Evolutionary conservation across 1,140 invertebrate species (phyloP), one percentile per base, ranked within the genome.

Genomic region (Chrysoperla carnea): DNA sequence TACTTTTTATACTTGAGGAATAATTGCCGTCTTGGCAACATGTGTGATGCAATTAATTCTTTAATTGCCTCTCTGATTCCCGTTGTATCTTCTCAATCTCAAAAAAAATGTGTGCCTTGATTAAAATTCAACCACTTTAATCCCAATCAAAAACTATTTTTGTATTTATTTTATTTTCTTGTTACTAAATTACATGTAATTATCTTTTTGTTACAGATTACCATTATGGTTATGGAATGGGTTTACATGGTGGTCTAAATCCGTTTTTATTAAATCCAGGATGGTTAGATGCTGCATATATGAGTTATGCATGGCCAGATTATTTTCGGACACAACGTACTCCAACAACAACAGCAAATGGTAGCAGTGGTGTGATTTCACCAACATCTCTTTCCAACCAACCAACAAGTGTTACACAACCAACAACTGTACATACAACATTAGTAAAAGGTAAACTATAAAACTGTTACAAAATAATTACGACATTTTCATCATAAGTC

Each of bases 231-330:
- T 73, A 72, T 60, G 76, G 58, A 61, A 68, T 63, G 1, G 75
- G 76, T 27, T 69, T 76, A 55, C 74, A 74, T 9, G 74, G 71
- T 38, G 70, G 68, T 4, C 78, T 79, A 52, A 77, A 72, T 50
- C 76, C 76, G 11, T 79, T 80, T 57, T 60, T 84, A 14, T 53
- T 84, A 12, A 79, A 76, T 46, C 76, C 80, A 0, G 72, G 72
- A 8, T 84, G 81, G 81, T 56, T 84, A 40, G 82, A 84, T 46
- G 73, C 78, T 2, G 73, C 78, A 0, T 84, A 83, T 54, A 66
- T 84, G 54, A 69, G 70, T 48, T 79, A 80, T 53, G 72, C 78
- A 4, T 81, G 79, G 62, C 73, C 67, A n/a, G 81, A 74, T 55
- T 76, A 64, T 62, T 73, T 73, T 61, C 68, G 60, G 56, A 67